Evolutionary conservation across 2,888 invertebrate genomes (phyloP).

Genomic region (Caenorhabditis sp.): DNA sequence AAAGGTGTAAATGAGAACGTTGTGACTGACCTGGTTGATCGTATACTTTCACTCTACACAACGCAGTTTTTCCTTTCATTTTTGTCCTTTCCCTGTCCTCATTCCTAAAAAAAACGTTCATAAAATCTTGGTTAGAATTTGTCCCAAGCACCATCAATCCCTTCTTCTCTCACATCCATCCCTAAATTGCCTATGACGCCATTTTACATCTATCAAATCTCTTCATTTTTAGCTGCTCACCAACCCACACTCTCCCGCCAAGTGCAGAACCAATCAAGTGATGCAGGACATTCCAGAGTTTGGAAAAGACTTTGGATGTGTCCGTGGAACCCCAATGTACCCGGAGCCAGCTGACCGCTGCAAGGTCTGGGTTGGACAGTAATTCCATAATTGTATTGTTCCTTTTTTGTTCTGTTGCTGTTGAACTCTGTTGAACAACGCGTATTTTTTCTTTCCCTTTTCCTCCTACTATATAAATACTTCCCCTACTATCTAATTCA

Average conservation of each 20-base stretch:
- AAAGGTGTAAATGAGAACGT: no score
- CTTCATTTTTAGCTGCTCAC: constrained; percentile 75
- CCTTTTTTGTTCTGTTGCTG: neutral
- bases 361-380: constrained; percentile 80
- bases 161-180: neutral
- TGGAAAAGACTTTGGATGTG: constrained; percentile 77
- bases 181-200: constrained; percentile 9
- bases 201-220: constrained; percentile 3
- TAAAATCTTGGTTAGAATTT: no score
- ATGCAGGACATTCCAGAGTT: constrained; percentile 80
- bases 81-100: no score
- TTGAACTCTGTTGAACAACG: constrained; percentile 36
- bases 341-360: constrained; percentile 72
- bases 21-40: neutral
- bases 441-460: no score
- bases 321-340: constrained; percentile 71
- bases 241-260: constrained; percentile 77
- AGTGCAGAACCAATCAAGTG: constrained; percentile 78
- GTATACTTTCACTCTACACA: neutral
- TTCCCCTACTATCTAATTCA: no score
- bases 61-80: neutral
- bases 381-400: constrained; percentile 9
- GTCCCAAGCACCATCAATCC: no score
- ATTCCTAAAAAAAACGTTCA: no score
- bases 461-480: no score